Base-by-base conservation (phyloP, 2,888 invertebrate genomes). In the Bombylius major region DNA sequence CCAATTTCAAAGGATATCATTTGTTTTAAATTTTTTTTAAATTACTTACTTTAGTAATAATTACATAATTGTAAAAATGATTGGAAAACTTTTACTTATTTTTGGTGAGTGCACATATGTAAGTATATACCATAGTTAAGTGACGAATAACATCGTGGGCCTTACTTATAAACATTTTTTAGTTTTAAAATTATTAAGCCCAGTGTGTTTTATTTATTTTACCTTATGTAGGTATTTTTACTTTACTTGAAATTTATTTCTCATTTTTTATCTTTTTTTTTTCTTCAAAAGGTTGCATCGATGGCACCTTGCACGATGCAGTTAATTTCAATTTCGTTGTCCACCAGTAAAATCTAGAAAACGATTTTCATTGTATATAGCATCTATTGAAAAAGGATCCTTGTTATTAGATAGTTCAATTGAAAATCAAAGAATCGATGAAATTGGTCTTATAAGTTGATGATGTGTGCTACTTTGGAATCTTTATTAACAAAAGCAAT, bases 351-450 rank as follows among this genome's bases (percentile, higher is more conserved):
- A 88, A 57, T 76, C 87, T 12, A 79, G 86, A 33, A 77, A 78
- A 56, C 87, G 87, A 67, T 83, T 83, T 63, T 86, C 87, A 44
- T 79, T 97, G 49, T 98, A 86, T 67, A 81, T 98, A 48, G 92
- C 92, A 4, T 98, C 98, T 0, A 94, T 97, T 60, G 98, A 99
- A 75, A 97, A 97, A 72, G 94, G 89, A 5, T 79, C 89, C 51
- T 86, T 88, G 8, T 73, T 99, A 5, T 73, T 96, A 23, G 86
- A 93, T 68, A 89, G 89, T 70, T 76, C 98, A 34, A 84, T 94
- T 60, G 93, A 95, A 67, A 73, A 78, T 39, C 77, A 81, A 12
- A 77, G 93, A 58, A 75, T 92, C 11, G 75, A 83, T 47, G 87
- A 87, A 70, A 75, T 95, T 53, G 93, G 94, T 1, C 75, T 96